phyloP scores from a whole-genome alignment of 2,797 vertebrate species.

The Cyprinodon diabolis region DNA sequence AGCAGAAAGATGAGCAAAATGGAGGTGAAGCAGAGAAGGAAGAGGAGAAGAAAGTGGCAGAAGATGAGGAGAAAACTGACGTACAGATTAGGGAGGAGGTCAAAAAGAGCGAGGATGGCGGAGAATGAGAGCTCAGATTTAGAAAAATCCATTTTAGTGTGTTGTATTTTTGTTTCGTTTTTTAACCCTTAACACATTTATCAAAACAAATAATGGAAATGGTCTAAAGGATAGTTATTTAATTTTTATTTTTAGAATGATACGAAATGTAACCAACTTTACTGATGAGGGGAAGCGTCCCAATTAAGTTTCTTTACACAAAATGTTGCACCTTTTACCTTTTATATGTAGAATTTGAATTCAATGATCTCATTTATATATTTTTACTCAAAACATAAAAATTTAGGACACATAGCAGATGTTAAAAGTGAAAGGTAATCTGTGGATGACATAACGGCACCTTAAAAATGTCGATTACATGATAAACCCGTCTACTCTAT shows the following conservation, averaged over 20 bases:
- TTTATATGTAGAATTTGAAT: constrained; percentile 4
- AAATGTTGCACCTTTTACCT: background rate
- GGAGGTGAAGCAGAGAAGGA: constrained; percentile 25
- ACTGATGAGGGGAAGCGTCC: background rate
- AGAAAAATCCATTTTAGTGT: background rate
- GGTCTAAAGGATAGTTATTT: constrained; percentile 9
- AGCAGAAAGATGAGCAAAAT: constrained; percentile 11
- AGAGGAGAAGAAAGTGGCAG: constrained; percentile 9
- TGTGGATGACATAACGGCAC: background rate
- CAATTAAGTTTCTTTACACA: background rate
- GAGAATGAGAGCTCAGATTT: constrained; percentile 19
- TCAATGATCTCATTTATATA: constrained; percentile 20
- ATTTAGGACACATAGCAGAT: background rate
- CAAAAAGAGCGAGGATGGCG: constrained; percentile 8
- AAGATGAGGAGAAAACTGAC: constrained; percentile 16
- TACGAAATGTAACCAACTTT: background rate
- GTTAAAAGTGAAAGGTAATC: background rate
- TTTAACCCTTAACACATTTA: background rate
- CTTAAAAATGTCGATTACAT: background rate
- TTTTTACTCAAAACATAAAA: constrained; percentile 16
- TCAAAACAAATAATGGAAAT: background rate
- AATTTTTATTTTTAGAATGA: constrained; percentile 16
- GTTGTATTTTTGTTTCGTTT: constrained; percentile 1
- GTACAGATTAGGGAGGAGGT: background rate
- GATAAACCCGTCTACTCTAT: constrained; percentile 14